These are phyloP conservation scores for Ammodramus savannarum DNA, from an alignment of 2,113 vertebrate species.

Conservation along the genomic window DNA sequence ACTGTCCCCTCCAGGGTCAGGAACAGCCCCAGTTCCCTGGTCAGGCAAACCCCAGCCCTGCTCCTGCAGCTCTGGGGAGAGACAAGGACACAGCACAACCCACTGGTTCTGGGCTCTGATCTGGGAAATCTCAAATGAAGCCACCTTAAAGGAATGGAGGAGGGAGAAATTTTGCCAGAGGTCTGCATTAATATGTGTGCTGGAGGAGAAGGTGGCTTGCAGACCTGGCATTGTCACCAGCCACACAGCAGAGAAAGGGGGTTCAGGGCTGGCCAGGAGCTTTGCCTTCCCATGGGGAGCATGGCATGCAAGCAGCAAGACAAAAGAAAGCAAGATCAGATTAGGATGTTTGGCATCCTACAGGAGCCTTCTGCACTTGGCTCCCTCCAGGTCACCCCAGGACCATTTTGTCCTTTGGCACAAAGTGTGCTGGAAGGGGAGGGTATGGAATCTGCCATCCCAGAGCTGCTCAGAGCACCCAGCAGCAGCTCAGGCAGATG, in stretches of 20 bases:
- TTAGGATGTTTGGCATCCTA: not conserved
- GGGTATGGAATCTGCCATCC: not conserved
- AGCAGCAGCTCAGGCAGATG: not conserved
- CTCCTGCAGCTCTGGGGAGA: not conserved
- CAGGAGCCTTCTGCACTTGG: not conserved
- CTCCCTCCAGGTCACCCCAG: not conserved
- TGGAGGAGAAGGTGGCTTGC: not conserved
- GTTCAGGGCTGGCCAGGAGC: not conserved
- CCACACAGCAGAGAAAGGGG: not conserved
- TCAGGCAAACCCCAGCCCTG: not conserved
- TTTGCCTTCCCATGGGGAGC: not conserved
- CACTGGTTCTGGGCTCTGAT: not conserved
- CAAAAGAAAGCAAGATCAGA: not conserved
- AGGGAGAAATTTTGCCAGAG: not conserved
- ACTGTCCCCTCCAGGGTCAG: not conserved
- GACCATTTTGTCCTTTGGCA: not conserved
- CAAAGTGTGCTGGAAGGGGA: not conserved
- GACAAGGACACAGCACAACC: not conserved
- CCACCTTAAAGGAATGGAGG: not conserved
- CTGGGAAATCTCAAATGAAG: not conserved
- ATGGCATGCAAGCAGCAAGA: not conserved
- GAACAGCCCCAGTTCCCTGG: not conserved
- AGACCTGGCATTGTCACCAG: not conserved
- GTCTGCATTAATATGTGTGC: accelerated
- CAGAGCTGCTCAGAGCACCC: not conserved